Base-by-base conservation (phyloP, 2,797 vertebrate genomes). In the Sarcophilus harrisii region DNA sequence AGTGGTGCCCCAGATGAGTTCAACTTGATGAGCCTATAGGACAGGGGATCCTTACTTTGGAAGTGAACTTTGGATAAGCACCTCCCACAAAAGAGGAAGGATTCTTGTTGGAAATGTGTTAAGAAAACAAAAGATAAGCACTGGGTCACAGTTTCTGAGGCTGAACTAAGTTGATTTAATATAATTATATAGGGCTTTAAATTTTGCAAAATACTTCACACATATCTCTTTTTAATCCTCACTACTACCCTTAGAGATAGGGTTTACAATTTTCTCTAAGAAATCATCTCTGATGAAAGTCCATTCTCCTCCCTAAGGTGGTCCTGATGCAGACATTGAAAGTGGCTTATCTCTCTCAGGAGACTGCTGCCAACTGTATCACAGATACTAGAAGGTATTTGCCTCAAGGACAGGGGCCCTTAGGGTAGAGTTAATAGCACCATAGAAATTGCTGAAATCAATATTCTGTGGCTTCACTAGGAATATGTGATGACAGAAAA, bases 391-490 rank as follows among this genome's bases (percentile, higher is more conserved):
- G 3, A 98, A 45, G 97, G 2, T 45, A 45, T 81, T 97, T 54
- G 10, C 92, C n/a, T 89, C 1, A 54, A 99, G 58, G 0, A 95
- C 96, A 81, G 0, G 98, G 97, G 0, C 99, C 98, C 0, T 98
- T 98, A 99, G 99, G 0, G 99, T 99, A 32, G 93, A 94, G 6
- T 98, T 97, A 96, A 99, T 99, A 6, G 99, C 99, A 59, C 98
- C 98, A 93, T 99, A 99, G 49, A 91, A 98, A 87, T 99, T 99
- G 49, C 98, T 98, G 96, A 99, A 99, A 95, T 99, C 99, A 38
- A 99, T 98, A 0, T 94, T 98, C 0, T 98, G 98, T 27, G 98
- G 98, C 0, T 99, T 98, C 58, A 99, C 98, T 13, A 98, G 97
- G 12, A 99, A 99, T 27, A 99, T 97, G 52, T 98, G 98, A 81